Conservation (phyloP, 2,888 invertebrate species). For the Abrostola tripartita region DNA sequence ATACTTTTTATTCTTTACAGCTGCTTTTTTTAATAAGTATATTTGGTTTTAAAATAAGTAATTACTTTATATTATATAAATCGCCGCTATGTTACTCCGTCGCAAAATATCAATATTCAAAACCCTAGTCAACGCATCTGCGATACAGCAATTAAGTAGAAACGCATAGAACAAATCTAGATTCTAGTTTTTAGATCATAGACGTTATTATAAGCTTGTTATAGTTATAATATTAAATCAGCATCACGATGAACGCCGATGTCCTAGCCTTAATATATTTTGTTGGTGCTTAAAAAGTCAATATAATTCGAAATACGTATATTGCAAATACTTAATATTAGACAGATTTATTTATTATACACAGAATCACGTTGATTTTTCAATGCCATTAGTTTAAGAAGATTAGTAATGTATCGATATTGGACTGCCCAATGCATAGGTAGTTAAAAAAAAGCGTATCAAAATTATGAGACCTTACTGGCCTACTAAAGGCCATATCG, state of each 20-base stretch:
- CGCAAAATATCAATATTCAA: no score
- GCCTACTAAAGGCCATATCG: no score
- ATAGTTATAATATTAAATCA: slow-evolving; percentile 8
- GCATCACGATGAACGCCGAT: slow-evolving; percentile 11
- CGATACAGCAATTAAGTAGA: no score
- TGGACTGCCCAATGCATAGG: slow-evolving; percentile 1
- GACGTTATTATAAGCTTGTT: background rate
- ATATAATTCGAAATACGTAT: slow-evolving; percentile 33
- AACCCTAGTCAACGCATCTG: slow-evolving; percentile 7
- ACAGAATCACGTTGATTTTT: slow-evolving; percentile 5
- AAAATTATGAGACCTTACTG: background rate
- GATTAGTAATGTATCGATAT: background rate
- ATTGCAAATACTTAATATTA: slow-evolving; percentile 10
- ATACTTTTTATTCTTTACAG: no score
- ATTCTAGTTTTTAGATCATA: background rate
- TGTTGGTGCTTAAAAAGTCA: slow-evolving; percentile 57
- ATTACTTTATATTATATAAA: no score
- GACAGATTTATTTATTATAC: slow-evolving; percentile 16
- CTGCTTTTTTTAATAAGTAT: no score
- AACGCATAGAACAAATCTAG: background rate
- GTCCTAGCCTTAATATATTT: slow-evolving; percentile 25
- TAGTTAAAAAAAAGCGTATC: background rate
- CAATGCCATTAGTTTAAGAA: slow-evolving; percentile 1
- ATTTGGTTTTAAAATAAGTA: no score
- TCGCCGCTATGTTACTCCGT: no score